Evolutionary conservation across 2,797 vertebrate genomes (phyloP).

Genomic region (Avahi laniger): DNA sequence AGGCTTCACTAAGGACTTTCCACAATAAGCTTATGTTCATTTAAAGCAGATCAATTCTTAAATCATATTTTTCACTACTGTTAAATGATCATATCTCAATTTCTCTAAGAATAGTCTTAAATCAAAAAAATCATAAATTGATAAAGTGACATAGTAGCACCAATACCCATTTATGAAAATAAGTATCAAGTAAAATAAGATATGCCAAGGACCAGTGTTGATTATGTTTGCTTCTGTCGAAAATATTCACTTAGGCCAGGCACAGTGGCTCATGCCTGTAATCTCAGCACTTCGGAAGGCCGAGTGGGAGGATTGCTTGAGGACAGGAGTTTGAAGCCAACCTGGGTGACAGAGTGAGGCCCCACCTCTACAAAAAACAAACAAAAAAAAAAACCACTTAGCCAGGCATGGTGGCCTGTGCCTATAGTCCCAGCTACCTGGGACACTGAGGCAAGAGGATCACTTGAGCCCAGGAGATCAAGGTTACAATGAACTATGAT

Average conservation of each 20-base stretch:
- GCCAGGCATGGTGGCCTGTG: background rate
- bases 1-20: background rate
- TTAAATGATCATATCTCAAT: slow-evolving; percentile 29
- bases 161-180: slow-evolving; percentile 21
- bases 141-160: background rate
- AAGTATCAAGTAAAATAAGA: slow-evolving; percentile 1
- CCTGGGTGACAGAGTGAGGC: background rate
- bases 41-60: background rate
- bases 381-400: background rate
- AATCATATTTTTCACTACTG: background rate
- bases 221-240: background rate
- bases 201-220: background rate
- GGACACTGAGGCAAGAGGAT: background rate
- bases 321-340: background rate
- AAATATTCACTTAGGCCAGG: background rate
- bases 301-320: background rate
- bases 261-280: background rate
- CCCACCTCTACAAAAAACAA: background rate
- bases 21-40: background rate
- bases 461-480: background rate
- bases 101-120: slow-evolving; percentile 26
- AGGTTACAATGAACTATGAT: background rate
- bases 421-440: background rate
- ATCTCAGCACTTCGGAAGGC: background rate
- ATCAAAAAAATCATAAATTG: background rate